Evolutionary conservation across 2,113 vertebrate genomes (phyloP).

Genomic region (Psettodes erumei): DNA sequence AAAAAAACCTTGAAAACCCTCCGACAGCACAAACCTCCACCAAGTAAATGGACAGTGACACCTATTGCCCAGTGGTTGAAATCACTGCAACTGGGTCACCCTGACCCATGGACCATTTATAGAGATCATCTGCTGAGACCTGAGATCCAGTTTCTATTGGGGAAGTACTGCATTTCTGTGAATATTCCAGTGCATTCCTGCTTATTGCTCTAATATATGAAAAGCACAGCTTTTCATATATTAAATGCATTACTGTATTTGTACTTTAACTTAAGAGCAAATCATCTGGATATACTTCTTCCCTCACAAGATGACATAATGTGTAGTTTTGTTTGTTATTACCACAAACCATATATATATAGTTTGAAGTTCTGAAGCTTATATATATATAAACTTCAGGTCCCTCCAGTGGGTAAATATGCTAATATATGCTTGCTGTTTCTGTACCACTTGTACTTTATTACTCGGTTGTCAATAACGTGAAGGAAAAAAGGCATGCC

Average conservation of each 20-base stretch:
- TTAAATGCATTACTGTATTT: no score
- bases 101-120: background rate
- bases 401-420: background rate
- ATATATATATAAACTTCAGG: no score
- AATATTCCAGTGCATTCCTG: background rate
- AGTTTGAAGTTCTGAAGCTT: no score
- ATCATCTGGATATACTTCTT: no score
- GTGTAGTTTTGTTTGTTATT: no score
- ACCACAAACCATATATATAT: no score
- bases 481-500: background rate
- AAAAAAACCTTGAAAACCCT: no score
- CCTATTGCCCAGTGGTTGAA: background rate
- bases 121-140: background rate
- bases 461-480: background rate
- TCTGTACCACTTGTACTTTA: background rate
- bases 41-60: background rate
- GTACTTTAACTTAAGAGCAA: no score
- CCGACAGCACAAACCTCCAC: no score
- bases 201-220: background rate
- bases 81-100: conserved; percentile 3
- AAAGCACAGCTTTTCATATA: no score
- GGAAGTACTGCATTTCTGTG: background rate
- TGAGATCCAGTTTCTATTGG: background rate
- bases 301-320: no score
- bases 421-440: no score